These are phyloP conservation scores for Drosophila neutralis DNA, from an alignment of 2,888 invertebrate species.

Conservation along the genomic window DNA sequence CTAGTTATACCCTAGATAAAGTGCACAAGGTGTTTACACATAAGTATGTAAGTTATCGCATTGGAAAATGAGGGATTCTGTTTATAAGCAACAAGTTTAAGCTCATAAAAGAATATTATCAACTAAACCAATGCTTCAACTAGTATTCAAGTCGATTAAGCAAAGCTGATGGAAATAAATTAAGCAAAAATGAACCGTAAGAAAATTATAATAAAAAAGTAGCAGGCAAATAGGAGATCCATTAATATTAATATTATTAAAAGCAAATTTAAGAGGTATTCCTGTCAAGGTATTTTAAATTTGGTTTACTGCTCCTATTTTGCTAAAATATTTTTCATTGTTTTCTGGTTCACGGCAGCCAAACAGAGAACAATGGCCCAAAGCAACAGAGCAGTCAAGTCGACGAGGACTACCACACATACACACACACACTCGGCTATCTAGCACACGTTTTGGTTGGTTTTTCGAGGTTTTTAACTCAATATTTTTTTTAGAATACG, in stretches of 20 bases:
- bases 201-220: not conserved
- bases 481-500: slow-evolving; percentile 39
- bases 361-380: slow-evolving; percentile 58
- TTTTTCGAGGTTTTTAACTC: slow-evolving; percentile 43
- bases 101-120: no score
- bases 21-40: not conserved
- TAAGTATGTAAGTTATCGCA: not conserved
- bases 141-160: no score
- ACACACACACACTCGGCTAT: slow-evolving; percentile 5
- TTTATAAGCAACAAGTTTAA: not conserved
- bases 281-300: slow-evolving; percentile 8
- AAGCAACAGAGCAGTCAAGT: slow-evolving; percentile 57
- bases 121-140: no score
- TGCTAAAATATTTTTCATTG: slow-evolving; percentile 50
- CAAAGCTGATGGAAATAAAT: not conserved
- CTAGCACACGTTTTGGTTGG: slow-evolving; percentile 33
- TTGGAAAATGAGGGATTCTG: not conserved
- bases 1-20: slow-evolving; percentile 22
- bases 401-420: slow-evolving; percentile 30
- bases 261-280: not conserved
- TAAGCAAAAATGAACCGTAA: not conserved
- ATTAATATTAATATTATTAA: not conserved
- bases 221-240: not conserved
- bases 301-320: slow-evolving; percentile 14
- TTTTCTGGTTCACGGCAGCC: slow-evolving; percentile 43